Evolutionary conservation across 92 coral and sea anemone genomes (phyloP), one percentile per base, ranked within the genome.

Genomic region (Porites cylindrica): DNA sequence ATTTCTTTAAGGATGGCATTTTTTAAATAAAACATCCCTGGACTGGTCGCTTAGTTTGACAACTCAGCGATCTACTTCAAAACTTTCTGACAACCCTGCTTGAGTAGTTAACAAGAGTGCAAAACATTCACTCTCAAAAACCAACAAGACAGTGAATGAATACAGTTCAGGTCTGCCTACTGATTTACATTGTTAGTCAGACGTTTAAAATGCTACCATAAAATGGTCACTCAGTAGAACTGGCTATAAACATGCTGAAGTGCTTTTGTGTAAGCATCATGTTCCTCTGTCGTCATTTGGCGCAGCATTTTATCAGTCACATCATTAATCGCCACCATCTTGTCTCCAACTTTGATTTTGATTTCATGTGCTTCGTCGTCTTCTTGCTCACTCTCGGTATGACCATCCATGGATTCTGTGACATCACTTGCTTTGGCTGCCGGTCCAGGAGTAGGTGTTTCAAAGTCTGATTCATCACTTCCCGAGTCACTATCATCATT

Each of bases 261-360:
- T 16, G 99, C 98, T 78, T 95, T 95, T 26, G 92, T 92, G 71
- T 97, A 97, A 13, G 97, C 99, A 20, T 97, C 99, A 76, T 89
- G 94, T 79, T 97, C 99, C 79, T 92, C 98, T 86, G 93, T 86
- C 3, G 98, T 94, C 99, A 97, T 97, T 52, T 91, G 70, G 73
- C 91, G 93, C 72, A 92, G 90, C 98, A 97, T 97, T 67, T 91
- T 94, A 76, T 90, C 97, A 64, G 94, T 97, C 52, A 97, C 95
- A 76, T 97, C 99, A 90, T 86, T 86, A 38, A 97, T 73, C 62
- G 97, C 81, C 79, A 97, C 95, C 92, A 92, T 81, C 82, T 93
- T 97, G 65, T 94, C 96, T 72, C 95, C 93, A 65, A 96, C 84
- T 75, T 92, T 96, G 69, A 96, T 92, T 79, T 90, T 93, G 60